Evolutionary conservation across 2,888 invertebrate species (phyloP).

Genomic region (Homarus gammarus): DNA sequence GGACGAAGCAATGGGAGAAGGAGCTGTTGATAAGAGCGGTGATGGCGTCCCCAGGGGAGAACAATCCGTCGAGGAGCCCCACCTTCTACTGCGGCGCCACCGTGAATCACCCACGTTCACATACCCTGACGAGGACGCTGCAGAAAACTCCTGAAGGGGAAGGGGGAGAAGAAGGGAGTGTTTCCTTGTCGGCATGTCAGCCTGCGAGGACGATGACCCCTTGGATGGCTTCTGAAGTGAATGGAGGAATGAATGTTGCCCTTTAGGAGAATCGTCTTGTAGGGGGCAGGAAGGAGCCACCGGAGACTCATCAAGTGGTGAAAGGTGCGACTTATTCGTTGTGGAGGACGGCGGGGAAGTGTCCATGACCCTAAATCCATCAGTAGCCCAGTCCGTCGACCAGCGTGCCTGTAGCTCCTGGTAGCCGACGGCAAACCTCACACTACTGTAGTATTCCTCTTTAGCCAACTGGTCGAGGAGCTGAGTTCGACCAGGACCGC

Average conservation of each 20-base stretch:
- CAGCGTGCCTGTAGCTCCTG: slow-evolving; percentile 18
- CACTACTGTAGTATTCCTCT: not conserved
- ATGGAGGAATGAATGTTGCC: no score
- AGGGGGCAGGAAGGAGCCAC: no score
- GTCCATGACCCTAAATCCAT: not conserved
- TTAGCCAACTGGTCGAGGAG: not conserved
- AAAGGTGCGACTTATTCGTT: no score
- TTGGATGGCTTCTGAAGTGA: no score
- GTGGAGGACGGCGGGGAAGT: not conserved
- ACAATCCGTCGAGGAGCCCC: not conserved
- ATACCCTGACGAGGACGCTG: not conserved
- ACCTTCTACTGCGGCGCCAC: not conserved
- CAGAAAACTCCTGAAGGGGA: not conserved
- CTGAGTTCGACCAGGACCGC: not conserved
- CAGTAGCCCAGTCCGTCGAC: not conserved
- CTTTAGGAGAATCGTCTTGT: no score
- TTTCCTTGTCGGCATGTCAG: no score
- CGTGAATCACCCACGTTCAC: not conserved
- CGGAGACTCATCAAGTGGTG: no score
- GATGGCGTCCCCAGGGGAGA: not conserved
- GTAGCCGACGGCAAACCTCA: slow-evolving; percentile 12
- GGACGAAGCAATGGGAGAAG: not conserved
- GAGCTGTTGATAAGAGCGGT: not conserved
- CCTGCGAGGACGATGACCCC: no score
- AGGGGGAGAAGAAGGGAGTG: not conserved